These are phyloP conservation scores for Ophion slaviceki DNA, from an alignment of 2,888 invertebrate genomes.

Conservation along the genomic window DNA sequence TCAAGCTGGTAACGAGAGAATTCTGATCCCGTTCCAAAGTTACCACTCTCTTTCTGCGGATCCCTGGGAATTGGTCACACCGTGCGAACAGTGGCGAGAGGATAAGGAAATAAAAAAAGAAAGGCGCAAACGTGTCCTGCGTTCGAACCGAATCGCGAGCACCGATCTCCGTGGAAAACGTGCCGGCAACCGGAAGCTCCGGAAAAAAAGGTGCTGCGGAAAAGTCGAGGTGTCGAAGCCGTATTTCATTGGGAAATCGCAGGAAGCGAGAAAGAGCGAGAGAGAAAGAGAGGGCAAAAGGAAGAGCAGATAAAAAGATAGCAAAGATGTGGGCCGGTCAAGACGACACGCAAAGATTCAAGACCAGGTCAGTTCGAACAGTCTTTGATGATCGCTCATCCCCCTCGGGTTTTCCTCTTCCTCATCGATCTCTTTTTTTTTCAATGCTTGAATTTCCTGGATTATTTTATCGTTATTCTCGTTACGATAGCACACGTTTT, in stretches of 20 bases:
- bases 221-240: background rate
- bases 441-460: background rate
- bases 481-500: too few species aligned
- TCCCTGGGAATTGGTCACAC: slow-evolving; percentile 25
- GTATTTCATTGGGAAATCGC: slow-evolving; percentile 19
- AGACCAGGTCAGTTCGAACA: slow-evolving; percentile 76
- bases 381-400: slow-evolving; percentile 6
- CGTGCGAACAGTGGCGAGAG: slow-evolving; percentile 19
- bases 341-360: slow-evolving; percentile 80
- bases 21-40: slow-evolving; percentile 8
- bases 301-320: background rate
- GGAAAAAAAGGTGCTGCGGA: background rate
- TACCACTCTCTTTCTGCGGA: slow-evolving; percentile 3
- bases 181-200: slow-evolving; percentile 23
- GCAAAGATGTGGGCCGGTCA: slow-evolving; percentile 80
- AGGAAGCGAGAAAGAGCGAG: background rate
- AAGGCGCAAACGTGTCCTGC: background rate
- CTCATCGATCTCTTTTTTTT: background rate
- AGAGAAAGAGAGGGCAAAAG: background rate
- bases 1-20: slow-evolving; percentile 1
- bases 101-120: background rate
- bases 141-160: background rate
- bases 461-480: background rate
- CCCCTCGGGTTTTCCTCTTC: background rate
- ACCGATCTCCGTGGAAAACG: background rate